A percentile compares a stretch with the other conserved stretches of the same genome.
These are phyloP conservation scores for Suncus etruscus DNA, from an alignment of 2,113 vertebrate species.

Conservation along the genomic window DNA sequence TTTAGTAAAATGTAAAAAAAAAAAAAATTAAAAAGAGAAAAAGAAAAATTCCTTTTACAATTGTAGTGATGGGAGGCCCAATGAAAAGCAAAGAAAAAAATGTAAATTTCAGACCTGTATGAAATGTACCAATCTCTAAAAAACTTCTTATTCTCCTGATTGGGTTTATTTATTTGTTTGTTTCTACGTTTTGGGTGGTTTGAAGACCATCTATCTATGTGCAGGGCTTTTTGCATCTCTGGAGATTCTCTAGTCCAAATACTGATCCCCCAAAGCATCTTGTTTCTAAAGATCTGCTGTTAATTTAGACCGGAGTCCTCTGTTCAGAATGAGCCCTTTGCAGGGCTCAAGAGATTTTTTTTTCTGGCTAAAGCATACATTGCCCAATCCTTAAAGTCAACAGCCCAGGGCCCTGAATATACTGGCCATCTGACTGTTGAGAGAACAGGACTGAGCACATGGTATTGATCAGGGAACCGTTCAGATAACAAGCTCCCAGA, in stretches of 20 bases:
- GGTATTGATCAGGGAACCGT: conserved; percentile 58
- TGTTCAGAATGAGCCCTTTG: conserved; percentile 60
- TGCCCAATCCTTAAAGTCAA: conserved; percentile 83
- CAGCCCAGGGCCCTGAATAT: conserved; percentile 60
- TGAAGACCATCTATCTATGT: background rate
- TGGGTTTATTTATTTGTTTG: background rate
- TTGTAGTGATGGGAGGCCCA: conserved; percentile 32
- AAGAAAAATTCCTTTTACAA: background rate
- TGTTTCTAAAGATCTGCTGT: conserved; percentile 71
- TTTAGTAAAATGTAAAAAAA: too few species aligned
- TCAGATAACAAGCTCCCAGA: conserved; percentile 61
- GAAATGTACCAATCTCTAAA: conserved; percentile 30
- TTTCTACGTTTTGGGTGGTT: conserved; percentile 23
- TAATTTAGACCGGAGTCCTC: conserved; percentile 73
- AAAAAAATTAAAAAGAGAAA: too few species aligned
- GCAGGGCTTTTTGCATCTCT: background rate
- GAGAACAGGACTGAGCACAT: conserved; percentile 6
- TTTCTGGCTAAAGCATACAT: conserved; percentile 36
- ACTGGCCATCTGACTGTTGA: conserved; percentile 66
- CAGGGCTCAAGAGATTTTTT: conserved; percentile 51
- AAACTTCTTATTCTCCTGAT: background rate
- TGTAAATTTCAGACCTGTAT: conserved; percentile 18
- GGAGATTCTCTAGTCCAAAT: background rate
- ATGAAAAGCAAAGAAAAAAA: background rate
- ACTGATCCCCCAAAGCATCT: background rate